Evolutionary conservation across 1,140 invertebrate species (phyloP), one percentile per base, ranked within the genome.

Genomic region (Camponotus vicinus): DNA sequence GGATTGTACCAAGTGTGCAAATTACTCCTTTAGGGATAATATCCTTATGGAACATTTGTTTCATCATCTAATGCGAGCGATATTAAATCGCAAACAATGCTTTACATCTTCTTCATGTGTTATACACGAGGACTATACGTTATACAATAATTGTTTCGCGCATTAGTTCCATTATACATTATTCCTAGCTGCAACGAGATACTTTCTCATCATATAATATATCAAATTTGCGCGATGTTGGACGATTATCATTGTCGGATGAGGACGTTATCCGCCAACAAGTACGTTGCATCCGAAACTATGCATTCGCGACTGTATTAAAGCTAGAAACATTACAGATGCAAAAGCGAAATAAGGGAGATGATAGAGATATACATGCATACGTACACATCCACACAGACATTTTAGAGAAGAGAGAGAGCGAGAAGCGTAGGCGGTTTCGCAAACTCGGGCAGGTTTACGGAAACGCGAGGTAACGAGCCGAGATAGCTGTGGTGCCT

Each of bases 401-500:
- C 27, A 27, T 27, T 27, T 27, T 27, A 27, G 5, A 42, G 13
- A 6, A 49, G 21, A 49, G 37, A 80, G 18, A 13, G 45, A 45
- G 8, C n/a, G 21, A 77, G 34, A 86, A 18, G 63, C 42, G 78
- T 59, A 59, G 63, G 75, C 21, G 15, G 78, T 91, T 91, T 91
- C 79, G 69, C 59, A 85, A 86, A 88, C 73, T 80, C 84, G 69
- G 9, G 40, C 11, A 63, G 83, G 32, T 71, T 71, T 34, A 63
- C 78, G 89, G 90, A 91, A 90, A 88, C 86, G 73, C 40, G 52
- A 79, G 73, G 78, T 91, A 91, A 91, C 90, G 90, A 90, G 87
- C 37, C 45, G 84, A 91, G 86, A 88, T 90, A 90, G 88, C 85
- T 63, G 1, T 67, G 6, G 55, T 13, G 76, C 32, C 89, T 82